These are phyloP conservation scores for Ammodramus savannarum DNA, from an alignment of 2,113 vertebrate genomes.

Conservation along the genomic window DNA sequence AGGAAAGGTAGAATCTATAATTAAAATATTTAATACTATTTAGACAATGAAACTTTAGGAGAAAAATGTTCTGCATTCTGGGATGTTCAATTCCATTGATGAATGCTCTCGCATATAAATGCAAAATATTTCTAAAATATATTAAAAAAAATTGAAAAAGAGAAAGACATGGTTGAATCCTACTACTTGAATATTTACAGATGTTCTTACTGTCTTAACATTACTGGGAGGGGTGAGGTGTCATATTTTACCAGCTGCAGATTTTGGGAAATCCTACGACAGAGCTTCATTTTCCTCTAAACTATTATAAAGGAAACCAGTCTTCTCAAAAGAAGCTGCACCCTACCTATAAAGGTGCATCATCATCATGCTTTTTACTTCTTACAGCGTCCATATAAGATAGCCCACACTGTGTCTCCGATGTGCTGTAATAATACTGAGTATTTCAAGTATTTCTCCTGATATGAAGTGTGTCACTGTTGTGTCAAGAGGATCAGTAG, in stretches of 20 bases:
- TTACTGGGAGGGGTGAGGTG: not conserved
- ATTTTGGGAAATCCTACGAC: not conserved
- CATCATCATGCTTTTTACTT: not conserved
- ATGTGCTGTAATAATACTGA: not conserved
- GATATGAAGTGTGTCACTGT: not conserved
- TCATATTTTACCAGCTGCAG: not conserved
- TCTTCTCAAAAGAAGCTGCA: not conserved
- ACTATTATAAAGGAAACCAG: not conserved
- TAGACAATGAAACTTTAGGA: not conserved
- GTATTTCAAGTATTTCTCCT: not conserved
- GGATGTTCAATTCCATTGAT: not conserved
- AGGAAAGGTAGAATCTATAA: not conserved
- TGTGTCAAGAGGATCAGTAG: not conserved
- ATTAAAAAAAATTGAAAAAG: not conserved
- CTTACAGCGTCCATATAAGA: not conserved
- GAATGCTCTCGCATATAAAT: not conserved
- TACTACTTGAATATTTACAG: not conserved
- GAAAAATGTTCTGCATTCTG: not conserved
- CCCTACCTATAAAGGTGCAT: not conserved
- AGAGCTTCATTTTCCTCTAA: not conserved
- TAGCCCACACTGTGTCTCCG: not conserved
- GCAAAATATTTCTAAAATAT: not conserved
- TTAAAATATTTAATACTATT: not conserved
- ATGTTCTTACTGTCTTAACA: not conserved
- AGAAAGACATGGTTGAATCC: not conserved